phyloP scores from a whole-genome alignment of 2,888 invertebrate genomes.

The Phania funesta region DNA sequence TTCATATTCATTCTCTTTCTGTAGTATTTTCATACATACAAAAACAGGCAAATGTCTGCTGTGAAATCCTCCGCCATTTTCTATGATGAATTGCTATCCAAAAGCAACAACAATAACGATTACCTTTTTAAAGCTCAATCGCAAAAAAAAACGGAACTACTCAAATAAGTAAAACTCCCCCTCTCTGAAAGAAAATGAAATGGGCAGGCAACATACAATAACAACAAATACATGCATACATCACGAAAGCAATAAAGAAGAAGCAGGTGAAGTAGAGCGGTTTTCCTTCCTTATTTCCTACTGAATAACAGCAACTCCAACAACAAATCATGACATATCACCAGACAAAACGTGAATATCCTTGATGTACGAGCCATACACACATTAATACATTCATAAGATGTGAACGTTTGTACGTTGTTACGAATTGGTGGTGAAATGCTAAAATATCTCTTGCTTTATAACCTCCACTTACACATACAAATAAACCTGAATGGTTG shows the following conservation, averaged over 20 bases:
- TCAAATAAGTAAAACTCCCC: slow-evolving; percentile 54
- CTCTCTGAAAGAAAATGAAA: slow-evolving; percentile 43
- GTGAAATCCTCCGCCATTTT: slow-evolving; percentile 76
- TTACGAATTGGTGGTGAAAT: slow-evolving; percentile 68
- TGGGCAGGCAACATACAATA: slow-evolving; percentile 43
- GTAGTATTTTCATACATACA: not conserved
- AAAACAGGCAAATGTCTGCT: slow-evolving; percentile 34
- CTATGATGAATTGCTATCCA: slow-evolving; percentile 78
- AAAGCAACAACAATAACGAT: slow-evolving; percentile 48
- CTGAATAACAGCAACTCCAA: slow-evolving; percentile 33
- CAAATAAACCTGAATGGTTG: slow-evolving; percentile 45
- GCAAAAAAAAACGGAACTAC: slow-evolving; percentile 30
- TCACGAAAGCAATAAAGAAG: slow-evolving; percentile 59
- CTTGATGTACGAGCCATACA: slow-evolving; percentile 62
- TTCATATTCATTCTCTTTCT: not conserved
- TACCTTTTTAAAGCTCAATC: slow-evolving; percentile 42
- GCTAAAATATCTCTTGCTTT: slow-evolving; percentile 64
- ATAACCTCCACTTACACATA: slow-evolving; percentile 52
- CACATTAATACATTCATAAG: slow-evolving; percentile 27
- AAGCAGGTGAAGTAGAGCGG: slow-evolving; percentile 60
- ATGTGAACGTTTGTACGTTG: slow-evolving; percentile 28
- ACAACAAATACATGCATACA: slow-evolving; percentile 30
- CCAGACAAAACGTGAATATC: slow-evolving; percentile 64
- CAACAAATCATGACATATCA: slow-evolving; percentile 65
- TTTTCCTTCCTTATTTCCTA: slow-evolving; percentile 52